Percentiles rank a stretch among this genome's conserved stretches.
These are phyloP conservation scores for Stegostoma tigrinum DNA, from an alignment of 2,113 vertebrate genomes.

Conservation along the genomic window DNA sequence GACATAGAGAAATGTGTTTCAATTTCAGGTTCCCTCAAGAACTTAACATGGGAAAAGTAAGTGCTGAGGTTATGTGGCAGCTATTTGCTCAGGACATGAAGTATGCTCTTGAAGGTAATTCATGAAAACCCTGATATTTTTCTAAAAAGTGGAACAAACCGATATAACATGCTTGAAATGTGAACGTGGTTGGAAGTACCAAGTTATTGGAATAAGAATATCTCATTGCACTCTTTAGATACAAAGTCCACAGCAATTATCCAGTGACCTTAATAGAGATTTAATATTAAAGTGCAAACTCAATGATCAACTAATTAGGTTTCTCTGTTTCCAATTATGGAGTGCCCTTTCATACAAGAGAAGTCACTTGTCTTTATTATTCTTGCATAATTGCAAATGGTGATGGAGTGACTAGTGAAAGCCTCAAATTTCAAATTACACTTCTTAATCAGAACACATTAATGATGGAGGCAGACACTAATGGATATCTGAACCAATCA, in stretches of 20 bases:
- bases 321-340: background rate
- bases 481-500: background rate
- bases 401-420: background rate
- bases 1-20: constrained; percentile 44
- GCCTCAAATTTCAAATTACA: background rate
- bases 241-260: background rate
- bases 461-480: background rate
- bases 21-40: constrained; percentile 87
- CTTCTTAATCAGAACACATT: background rate
- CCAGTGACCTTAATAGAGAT: constrained; percentile 17
- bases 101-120: constrained; percentile 88
- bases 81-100: constrained; percentile 93
- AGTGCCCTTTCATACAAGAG: background rate
- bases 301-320: constrained; percentile 13
- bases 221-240: background rate
- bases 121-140: background rate
- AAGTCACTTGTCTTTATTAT: constrained; percentile 9
- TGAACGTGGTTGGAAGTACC: background rate
- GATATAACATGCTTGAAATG: background rate
- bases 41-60: constrained; percentile 83
- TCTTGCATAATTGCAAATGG: constrained; percentile 13
- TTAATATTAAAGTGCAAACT: constrained; percentile 16
- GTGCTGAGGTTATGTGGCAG: constrained; percentile 85
- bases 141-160: background rate
- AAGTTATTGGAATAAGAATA: background rate